A percentile compares a stretch with the other conserved stretches of the same genome.
Evolutionary conservation across 2,113 vertebrate genomes (phyloP).

Genomic region (Embiotoca jacksoni): DNA sequence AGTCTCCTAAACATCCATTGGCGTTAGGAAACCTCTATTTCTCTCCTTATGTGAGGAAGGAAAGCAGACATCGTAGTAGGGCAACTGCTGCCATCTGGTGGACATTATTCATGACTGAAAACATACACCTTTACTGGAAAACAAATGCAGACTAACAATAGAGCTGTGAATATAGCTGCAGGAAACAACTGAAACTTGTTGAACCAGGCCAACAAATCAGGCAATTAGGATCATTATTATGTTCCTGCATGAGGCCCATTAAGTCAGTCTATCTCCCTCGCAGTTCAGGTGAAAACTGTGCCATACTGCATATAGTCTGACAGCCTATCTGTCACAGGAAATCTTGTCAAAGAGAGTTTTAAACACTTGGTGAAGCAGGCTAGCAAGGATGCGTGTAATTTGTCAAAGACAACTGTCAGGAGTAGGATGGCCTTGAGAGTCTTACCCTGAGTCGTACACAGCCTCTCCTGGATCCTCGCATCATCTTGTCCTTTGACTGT

Average conservation of each 20-base stretch:
- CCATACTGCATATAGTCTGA: neutral
- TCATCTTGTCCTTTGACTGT: conserved; percentile 99
- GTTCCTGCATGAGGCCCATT: neutral
- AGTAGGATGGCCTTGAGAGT: neutral
- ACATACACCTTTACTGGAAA: neutral
- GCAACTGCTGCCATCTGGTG: conserved; percentile 73
- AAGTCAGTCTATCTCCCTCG: neutral
- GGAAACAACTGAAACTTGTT: neutral
- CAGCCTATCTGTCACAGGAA: neutral
- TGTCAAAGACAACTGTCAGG: neutral
- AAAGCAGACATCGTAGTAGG: neutral
- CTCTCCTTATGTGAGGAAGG: neutral
- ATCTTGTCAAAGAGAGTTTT: neutral
- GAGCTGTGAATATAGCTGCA: neutral
- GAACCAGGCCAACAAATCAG: neutral
- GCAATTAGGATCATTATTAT: neutral
- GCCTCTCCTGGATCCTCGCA: conserved; percentile 98
- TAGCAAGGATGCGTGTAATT: neutral
- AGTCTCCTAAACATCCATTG: neutral
- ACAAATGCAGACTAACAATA: no score
- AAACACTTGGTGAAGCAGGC: neutral
- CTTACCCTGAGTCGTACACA: conserved; percentile 97
- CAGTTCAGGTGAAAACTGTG: neutral
- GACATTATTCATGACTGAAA: conserved; percentile 22
- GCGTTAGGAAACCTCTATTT: no score